phyloP scores from a whole-genome alignment of 92 coral and sea anemone species.

The Montipora capitata region DNA sequence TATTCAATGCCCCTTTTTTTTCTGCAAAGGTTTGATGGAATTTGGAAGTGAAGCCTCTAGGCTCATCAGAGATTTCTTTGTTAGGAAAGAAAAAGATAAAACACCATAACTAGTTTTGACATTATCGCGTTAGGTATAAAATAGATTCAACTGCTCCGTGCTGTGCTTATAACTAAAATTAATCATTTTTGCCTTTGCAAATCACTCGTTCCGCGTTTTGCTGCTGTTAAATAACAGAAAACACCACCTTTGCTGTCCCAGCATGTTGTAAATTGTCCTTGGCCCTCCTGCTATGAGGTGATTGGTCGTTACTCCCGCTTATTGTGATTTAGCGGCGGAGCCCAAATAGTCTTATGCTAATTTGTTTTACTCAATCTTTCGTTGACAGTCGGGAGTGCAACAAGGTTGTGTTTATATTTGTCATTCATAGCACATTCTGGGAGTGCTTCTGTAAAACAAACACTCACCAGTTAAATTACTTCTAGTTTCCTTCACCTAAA shows the following conservation, averaged over 20 bases:
- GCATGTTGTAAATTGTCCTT: constrained; percentile 39
- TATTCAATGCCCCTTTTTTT: too few species aligned
- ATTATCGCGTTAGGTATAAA: neutral
- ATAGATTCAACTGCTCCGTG: neutral
- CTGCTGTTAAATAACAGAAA: neutral
- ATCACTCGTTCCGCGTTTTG: constrained; percentile 21
- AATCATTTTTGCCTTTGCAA: constrained; percentile 23
- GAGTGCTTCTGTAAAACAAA: neutral
- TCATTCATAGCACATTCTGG: neutral
- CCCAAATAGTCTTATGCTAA: constrained; percentile 27
- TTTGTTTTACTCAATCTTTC: constrained; percentile 8
- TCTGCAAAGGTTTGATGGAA: neutral
- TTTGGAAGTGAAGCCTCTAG: neutral
- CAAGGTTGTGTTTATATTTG: constrained; percentile 3
- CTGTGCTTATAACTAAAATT: constrained; percentile 1
- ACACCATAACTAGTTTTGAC: neutral
- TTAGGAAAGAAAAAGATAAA: too few species aligned
- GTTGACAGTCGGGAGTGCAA: neutral
- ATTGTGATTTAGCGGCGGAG: neutral
- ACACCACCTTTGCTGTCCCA: constrained; percentile 24
- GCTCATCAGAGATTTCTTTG: neutral
- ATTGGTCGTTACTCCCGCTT: constrained; percentile 6
- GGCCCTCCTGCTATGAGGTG: neutral
- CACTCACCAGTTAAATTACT: neutral
- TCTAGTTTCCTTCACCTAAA: neutral